These are phyloP conservation scores for Netelia virgata DNA, from an alignment of 2,888 invertebrate genomes.

Conservation along the genomic window DNA sequence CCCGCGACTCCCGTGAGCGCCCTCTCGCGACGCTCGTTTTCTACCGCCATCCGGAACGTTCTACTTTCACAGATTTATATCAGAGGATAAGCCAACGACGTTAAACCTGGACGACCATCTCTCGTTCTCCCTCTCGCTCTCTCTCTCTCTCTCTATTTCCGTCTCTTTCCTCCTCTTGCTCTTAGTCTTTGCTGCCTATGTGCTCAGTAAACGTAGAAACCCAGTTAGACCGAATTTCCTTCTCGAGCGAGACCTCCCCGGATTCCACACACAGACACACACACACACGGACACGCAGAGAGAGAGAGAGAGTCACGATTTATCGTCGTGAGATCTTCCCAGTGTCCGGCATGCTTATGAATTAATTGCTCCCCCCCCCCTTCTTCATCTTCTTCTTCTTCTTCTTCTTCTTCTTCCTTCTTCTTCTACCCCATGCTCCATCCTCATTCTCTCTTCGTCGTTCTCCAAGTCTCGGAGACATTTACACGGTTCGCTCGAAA, in stretches of 20 bases:
- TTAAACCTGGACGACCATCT: slow-evolving; percentile 54
- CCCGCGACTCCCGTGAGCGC: slow-evolving; percentile 23
- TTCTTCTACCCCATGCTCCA: not conserved
- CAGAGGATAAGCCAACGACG: slow-evolving; percentile 68
- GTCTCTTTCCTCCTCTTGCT: not conserved
- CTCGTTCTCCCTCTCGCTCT: not conserved
- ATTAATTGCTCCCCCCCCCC: slow-evolving; percentile 29
- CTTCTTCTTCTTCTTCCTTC: not conserved
- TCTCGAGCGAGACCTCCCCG: slow-evolving; percentile 1
- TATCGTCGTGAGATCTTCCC: slow-evolving; percentile 54
- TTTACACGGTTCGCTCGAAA: not conserved
- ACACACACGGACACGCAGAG: slow-evolving; percentile 3
- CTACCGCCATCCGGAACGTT: slow-evolving; percentile 35
- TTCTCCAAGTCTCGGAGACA: not conserved
- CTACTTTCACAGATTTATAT: slow-evolving; percentile 70
- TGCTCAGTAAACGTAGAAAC: slow-evolving; percentile 48
- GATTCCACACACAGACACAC: not conserved
- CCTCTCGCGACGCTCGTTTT: slow-evolving; percentile 37
- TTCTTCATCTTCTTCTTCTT: too few relatives aligned
- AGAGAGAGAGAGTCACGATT: slow-evolving; percentile 41
- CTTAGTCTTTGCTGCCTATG: not conserved
- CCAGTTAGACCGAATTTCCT: slow-evolving; percentile 61
- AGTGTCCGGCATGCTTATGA: slow-evolving; percentile 61
- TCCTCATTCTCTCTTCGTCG: not conserved
- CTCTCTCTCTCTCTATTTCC: not conserved